These are phyloP conservation scores for Phyto melanocephala DNA, from an alignment of 2,888 invertebrate species.

Conservation along the genomic window DNA sequence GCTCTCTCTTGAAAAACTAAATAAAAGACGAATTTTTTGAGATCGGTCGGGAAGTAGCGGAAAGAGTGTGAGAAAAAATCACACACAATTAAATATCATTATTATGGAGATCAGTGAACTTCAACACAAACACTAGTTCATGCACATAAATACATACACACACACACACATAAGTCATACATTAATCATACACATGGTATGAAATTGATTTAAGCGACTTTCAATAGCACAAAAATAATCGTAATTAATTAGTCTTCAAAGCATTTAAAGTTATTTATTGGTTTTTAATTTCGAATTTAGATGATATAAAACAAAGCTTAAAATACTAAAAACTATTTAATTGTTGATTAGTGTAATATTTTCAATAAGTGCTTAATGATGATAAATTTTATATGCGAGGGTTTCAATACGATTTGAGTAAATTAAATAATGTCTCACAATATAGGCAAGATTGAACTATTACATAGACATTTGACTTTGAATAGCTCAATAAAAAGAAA, in stretches of 20 bases:
- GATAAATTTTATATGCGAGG: not conserved
- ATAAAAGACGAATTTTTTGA: conserved; percentile 4
- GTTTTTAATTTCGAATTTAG: conserved; percentile 11
- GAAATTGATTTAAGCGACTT: not conserved
- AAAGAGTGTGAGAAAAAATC: conserved; percentile 2
- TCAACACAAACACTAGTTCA: not conserved
- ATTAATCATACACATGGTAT: not conserved
- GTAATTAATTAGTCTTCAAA: conserved; percentile 39
- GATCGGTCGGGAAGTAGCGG: not conserved
- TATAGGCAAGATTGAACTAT: too few species aligned
- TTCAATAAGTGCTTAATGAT: not conserved
- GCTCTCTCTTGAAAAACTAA: not conserved
- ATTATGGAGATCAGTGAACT: conserved; percentile 46
- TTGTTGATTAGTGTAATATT: not conserved
- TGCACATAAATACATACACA: not conserved
- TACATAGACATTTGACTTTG: too few species aligned
- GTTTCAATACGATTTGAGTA: too few species aligned
- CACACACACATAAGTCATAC: not conserved
- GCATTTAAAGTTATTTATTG: conserved; percentile 15
- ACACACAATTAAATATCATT: conserved; percentile 26
- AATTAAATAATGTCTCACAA: too few species aligned
- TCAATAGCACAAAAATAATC: conserved; percentile 7
- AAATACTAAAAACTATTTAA: not conserved
- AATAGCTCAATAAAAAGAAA: too few species aligned
- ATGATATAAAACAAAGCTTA: not conserved